Evolutionary conservation across 2,113 vertebrate genomes (phyloP).

Genomic region (Chaenocephalus aceratus): DNA sequence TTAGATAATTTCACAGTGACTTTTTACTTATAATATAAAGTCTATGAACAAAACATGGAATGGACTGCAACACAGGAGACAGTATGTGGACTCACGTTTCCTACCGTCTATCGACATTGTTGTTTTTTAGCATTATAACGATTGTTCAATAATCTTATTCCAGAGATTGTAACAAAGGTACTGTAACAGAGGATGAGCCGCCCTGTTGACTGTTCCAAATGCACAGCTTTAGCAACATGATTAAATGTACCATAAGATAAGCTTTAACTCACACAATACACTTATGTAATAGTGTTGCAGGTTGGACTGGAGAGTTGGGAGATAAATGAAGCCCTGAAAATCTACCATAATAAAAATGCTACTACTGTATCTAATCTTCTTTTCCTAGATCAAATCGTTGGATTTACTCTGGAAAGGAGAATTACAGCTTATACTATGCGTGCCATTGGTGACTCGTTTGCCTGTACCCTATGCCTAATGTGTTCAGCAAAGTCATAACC

Average conservation of each 20-base stretch:
- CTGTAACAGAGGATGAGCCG: background rate
- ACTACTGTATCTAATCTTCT: no score
- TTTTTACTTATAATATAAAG: no score
- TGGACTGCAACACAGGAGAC: background rate
- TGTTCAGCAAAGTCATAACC: conserved; percentile 27
- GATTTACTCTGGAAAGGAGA: background rate
- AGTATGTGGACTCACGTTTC: background rate
- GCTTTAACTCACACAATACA: background rate
- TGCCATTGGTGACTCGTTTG: conserved; percentile 45
- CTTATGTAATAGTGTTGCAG: background rate
- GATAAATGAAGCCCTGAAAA: no score
- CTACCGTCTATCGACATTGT: background rate
- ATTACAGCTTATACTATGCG: conserved; percentile 25
- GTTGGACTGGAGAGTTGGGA: no score
- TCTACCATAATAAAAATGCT: no score
- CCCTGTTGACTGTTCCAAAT: background rate
- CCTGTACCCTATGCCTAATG: conserved; percentile 4
- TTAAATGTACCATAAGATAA: conserved; percentile 10
- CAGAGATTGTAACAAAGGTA: background rate
- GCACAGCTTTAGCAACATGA: background rate
- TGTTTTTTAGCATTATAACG: background rate
- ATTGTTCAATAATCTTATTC: background rate
- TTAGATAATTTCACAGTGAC: no score
- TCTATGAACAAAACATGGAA: background rate
- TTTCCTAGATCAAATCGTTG: background rate